Evolutionary conservation across 2,888 invertebrate species (phyloP), one percentile per base, ranked within the genome.

Genomic region (Chrysotoxum bicinctum): DNA sequence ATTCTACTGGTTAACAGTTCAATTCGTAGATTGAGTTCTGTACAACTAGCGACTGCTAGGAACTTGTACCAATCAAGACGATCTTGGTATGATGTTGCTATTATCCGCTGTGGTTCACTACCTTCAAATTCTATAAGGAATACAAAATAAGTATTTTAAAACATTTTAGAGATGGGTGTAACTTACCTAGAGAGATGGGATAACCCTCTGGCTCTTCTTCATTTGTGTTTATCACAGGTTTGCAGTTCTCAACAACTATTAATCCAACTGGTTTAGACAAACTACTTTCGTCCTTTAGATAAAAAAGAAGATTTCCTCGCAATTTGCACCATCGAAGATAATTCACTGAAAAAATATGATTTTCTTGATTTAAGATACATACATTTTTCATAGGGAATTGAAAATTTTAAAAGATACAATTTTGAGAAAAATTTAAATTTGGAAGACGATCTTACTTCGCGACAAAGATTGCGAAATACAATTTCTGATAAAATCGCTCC

Each of bases 241-340:
- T 94, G 91, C 97, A 98, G 89, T 97, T 96, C 90, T 98, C 98
- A 87, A 98, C 93, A 66, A 99, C 95, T 88, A 98, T 94, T 1
- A 98, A 95, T 37, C 98, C 98, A 83, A 96, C 93, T 0, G 98
- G 97, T 89, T 97, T 96, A 26, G 97, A 96, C 94, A 96, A 96
- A 89, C 96, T 96, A 91, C 98, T 97, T 88, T 96, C 95, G 58
- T 96, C 96, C 92, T 98, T 98, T 90, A 98, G 95, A 92, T 98
- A 98, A 93, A 98, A 98, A 79, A 99, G 93, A 16, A 98, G 93
- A 92, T 98, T 99, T 80, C 98, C 98, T 88, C 97, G 94, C 45
- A 99, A 94, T 87, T 98, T 95, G 92, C 98, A 98, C 97, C 98
- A 98, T 90, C 97, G 93, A 91, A 96, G 96, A 88, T 95, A 93